Evolutionary conservation across 2,888 invertebrate species (phyloP).

Genomic region (Heliconius ismenius): DNA sequence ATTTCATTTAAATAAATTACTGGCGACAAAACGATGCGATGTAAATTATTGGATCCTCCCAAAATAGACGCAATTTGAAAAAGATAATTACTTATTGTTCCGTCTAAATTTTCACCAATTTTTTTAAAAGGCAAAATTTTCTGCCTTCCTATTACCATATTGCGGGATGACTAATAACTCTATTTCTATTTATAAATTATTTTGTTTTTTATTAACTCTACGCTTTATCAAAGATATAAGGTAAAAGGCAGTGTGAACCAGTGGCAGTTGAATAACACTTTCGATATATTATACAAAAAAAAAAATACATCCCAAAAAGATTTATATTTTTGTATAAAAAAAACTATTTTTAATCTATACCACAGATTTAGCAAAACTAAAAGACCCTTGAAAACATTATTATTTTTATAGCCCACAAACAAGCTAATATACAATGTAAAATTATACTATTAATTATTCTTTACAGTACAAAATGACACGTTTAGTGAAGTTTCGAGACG

Average conservation of each 20-base stretch:
- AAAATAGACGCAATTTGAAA: constrained; percentile 19
- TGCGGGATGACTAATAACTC: no score
- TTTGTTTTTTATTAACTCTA: no score
- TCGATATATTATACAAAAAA: no score
- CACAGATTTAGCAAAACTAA: background rate
- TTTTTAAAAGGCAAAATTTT: no score
- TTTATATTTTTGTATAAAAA: no score
- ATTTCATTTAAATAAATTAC: constrained; percentile 33
- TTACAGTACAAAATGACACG: constrained; percentile 37
- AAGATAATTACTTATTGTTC: constrained; percentile 7
- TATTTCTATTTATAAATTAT: no score
- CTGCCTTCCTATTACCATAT: no score
- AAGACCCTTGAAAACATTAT: background rate
- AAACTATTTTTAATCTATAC: background rate
- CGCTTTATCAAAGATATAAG: no score
- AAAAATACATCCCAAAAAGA: no score
- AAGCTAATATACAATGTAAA: constrained; percentile 32
- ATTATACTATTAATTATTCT: constrained; percentile 43
- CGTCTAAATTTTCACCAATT: background rate
- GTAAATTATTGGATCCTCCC: constrained; percentile 26
- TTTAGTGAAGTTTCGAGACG: constrained; percentile 37
- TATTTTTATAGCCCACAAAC: background rate
- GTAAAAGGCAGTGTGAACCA: no score
- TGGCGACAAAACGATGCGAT: constrained; percentile 19
- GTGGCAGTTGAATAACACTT: no score